Evolutionary conservation across 64 coral and sea anemone genomes (phyloP), one percentile per base, ranked within the genome.

Genomic region (Stichodactyla mertensii): DNA sequence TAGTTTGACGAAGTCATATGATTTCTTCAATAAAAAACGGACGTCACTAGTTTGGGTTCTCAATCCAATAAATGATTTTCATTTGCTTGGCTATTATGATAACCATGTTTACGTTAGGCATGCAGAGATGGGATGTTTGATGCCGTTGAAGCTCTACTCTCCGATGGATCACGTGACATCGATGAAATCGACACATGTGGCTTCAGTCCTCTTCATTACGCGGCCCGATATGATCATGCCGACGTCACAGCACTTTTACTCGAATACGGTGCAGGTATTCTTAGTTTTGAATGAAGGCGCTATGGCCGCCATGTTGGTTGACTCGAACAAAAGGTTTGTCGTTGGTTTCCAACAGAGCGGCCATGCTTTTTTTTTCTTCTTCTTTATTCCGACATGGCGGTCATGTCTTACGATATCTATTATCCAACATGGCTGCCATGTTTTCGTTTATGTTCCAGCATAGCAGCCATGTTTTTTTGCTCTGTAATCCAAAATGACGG

Each of bases 141-240:
- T 55, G 52, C 58, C 24, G 57, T 92, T 10, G 36, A 51, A 7
- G 52, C 31, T 10, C 58, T 92, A 0, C 53, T 92, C 16, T 57
- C 78, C 10, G 51, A 71, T 71, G 86, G 52, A 20, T 19, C 27
- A 57, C 60, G 10, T 5, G 61, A 83, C 31, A 0, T 92, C 20
- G 57, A 92, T 69, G 52, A 86, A 83, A 15, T 70, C 3, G 86
- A 55, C 61, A 59, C 51, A 0, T 13, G 7, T 24, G 90, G 90
- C 7, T 64, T 92, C 20, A 55, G 84, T 70, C 84, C 85, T 16
- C 60, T 92, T 23, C 90, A 92, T 52, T 83, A 74, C 16, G 90
- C 90, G 10, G 85, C 90, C 9, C 66, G 78, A 11, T 45, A 56
- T 28, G 55, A 92, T 57, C 77, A 83, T 11, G 59, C n/a, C 23